A percentile compares a stretch with the other conserved stretches of the same genome.
phyloP scores from a whole-genome alignment of 2,888 invertebrate species.

The Drosophila fungiperda region DNA sequence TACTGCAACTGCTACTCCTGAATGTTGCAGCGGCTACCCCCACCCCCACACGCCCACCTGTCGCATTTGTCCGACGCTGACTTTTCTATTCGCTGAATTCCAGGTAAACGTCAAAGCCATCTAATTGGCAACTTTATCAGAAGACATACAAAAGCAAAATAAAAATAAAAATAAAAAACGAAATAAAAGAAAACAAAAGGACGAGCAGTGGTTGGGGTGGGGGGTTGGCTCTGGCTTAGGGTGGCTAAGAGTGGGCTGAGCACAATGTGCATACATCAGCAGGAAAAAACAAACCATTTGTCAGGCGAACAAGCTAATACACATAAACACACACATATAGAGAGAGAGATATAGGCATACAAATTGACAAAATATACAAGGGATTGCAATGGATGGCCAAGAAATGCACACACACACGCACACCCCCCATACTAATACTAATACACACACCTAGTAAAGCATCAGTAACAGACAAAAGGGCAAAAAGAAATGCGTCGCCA shows the following conservation, averaged over 20 bases:
- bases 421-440: background rate
- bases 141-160: constrained; percentile 1
- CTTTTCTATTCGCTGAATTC: background rate
- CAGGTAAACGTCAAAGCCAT: constrained; percentile 6
- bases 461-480: constrained; percentile 49
- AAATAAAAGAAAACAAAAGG: background rate
- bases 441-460: constrained; percentile 25
- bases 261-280: constrained; percentile 47
- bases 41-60: constrained; percentile 23
- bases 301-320: constrained; percentile 39
- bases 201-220: background rate
- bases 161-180: background rate
- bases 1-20: background rate
- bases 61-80: constrained; percentile 16
- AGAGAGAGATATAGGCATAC: background rate
- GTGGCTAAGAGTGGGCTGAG: constrained; percentile 18
- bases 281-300: constrained; percentile 67
- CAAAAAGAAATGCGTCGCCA: constrained; percentile 31
- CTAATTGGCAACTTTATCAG: constrained; percentile 45
- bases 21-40: background rate
- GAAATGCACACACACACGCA: constrained; percentile 18
- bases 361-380: constrained; percentile 54
- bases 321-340: constrained; percentile 3
- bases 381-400: constrained; percentile 32
- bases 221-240: background rate